These are phyloP conservation scores for Lucilia sericata DNA, from an alignment of 1,140 invertebrate species.

Conservation along the genomic window DNA sequence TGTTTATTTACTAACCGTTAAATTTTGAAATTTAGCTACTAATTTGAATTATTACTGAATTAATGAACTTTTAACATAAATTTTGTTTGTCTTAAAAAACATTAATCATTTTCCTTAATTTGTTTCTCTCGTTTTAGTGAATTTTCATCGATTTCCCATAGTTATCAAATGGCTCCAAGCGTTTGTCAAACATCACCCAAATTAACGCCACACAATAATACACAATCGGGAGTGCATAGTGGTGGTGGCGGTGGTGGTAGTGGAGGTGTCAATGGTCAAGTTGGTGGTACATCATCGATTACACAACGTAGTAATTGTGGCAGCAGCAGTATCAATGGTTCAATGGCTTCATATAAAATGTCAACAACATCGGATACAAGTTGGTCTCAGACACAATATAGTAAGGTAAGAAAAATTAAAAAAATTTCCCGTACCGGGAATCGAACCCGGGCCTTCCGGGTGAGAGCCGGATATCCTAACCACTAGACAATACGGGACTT, in stretches of 20 bases:
- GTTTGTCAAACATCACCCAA: constrained; percentile 60
- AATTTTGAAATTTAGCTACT: no score
- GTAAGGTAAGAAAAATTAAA: constrained; percentile 55
- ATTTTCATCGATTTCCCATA: constrained; percentile 40
- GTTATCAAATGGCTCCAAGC: constrained; percentile 63
- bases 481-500: constrained; percentile 78
- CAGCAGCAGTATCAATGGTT: constrained; percentile 61
- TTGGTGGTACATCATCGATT: constrained; percentile 42
- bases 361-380: constrained; percentile 63
- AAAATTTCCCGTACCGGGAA: constrained; percentile 81
- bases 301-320: constrained; percentile 58
- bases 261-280: constrained; percentile 43
- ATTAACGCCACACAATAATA: constrained; percentile 48
- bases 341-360: constrained; percentile 64
- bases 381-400: constrained; percentile 62
- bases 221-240: constrained; percentile 40
- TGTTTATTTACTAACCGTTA: no score
- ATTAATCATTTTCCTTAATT: not conserved
- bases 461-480: constrained; percentile 88
- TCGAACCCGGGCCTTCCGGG: constrained; percentile 86
- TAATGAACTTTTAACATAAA: no score
- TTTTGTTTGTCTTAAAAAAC: not conserved
- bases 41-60: no score
- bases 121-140: constrained; percentile 28
- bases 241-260: constrained; percentile 33